phyloP scores from a whole-genome alignment of 2,888 invertebrate species.

The Drosophila kuntzei region DNA sequence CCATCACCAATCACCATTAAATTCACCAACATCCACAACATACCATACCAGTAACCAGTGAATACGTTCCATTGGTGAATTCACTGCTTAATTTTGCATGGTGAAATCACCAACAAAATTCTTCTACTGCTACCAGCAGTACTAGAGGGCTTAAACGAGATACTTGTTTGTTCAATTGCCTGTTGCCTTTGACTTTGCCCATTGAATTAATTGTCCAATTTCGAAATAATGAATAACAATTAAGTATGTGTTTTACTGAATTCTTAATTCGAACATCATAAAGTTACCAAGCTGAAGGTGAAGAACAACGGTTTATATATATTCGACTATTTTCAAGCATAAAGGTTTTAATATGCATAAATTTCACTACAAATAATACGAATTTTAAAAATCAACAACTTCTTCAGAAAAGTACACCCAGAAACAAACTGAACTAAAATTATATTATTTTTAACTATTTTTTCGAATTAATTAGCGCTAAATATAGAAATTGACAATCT shows the following conservation, averaged over 20 bases:
- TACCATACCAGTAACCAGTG: too few relatives aligned
- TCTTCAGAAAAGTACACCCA: neutral
- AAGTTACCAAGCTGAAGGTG: neutral
- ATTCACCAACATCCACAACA: too few relatives aligned
- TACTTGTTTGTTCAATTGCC: neutral
- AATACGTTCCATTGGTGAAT: too few relatives aligned
- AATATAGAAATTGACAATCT: too few relatives aligned
- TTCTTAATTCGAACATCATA: neutral
- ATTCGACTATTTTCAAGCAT: neutral
- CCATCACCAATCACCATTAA: too few relatives aligned
- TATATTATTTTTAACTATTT: too few relatives aligned
- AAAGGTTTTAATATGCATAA: neutral
- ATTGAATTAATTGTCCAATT: slow-evolving; percentile 41
- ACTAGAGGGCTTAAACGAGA: too few relatives aligned
- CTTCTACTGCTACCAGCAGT: too few relatives aligned
- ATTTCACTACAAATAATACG: neutral
- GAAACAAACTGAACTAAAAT: too few relatives aligned
- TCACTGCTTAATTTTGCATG: too few relatives aligned
- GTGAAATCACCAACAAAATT: too few relatives aligned
- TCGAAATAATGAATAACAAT: slow-evolving; percentile 37
- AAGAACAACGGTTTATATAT: neutral
- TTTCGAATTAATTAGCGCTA: too few relatives aligned
- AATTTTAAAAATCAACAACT: neutral
- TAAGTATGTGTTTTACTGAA: slow-evolving; percentile 3
- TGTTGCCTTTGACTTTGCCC: slow-evolving; percentile 11